Conservation (phyloP, 2,888 invertebrate species). For the Rhamphomyia laevipes region DNA sequence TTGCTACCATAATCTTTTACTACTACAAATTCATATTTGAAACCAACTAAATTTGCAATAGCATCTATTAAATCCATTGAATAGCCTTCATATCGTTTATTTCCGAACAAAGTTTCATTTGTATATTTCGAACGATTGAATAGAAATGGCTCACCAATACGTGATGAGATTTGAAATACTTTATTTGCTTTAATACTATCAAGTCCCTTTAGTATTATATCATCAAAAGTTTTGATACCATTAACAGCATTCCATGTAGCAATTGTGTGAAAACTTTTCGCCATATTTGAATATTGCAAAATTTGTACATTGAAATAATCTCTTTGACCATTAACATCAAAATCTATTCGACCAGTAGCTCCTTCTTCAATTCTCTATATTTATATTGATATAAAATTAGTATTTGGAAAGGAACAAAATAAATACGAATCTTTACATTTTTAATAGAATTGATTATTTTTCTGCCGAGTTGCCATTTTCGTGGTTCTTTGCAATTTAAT, state of each 20-base stretch:
- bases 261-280: slow-evolving; percentile 44
- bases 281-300: slow-evolving; percentile 46
- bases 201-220: slow-evolving; percentile 20
- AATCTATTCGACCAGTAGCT: slow-evolving; percentile 32
- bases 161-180: slow-evolving; percentile 56
- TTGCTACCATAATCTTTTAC: slow-evolving; percentile 65
- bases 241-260: slow-evolving; percentile 35
- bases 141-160: slow-evolving; percentile 62
- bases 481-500: slow-evolving; percentile 34
- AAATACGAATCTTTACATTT: slow-evolving; percentile 37
- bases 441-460: slow-evolving; percentile 55
- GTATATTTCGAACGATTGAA: slow-evolving; percentile 55
- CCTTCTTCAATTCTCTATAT: slow-evolving; percentile 30
- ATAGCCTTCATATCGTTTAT: slow-evolving; percentile 77
- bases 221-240: slow-evolving; percentile 40
- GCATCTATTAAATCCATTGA: slow-evolving; percentile 80
- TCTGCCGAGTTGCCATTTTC: slow-evolving; percentile 47
- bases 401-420: neutral
- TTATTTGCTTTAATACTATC: slow-evolving; percentile 44
- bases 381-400: neutral
- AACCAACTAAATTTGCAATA: slow-evolving; percentile 56
- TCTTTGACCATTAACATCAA: slow-evolving; percentile 48
- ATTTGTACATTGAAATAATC: slow-evolving; percentile 54
- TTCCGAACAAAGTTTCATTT: slow-evolving; percentile 51
- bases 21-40: slow-evolving; percentile 59